A percentile compares a stretch with the other conserved stretches of the same genome.
Conservation (phyloP, 2,113 vertebrate species). For the Saguinus imperator region DNA sequence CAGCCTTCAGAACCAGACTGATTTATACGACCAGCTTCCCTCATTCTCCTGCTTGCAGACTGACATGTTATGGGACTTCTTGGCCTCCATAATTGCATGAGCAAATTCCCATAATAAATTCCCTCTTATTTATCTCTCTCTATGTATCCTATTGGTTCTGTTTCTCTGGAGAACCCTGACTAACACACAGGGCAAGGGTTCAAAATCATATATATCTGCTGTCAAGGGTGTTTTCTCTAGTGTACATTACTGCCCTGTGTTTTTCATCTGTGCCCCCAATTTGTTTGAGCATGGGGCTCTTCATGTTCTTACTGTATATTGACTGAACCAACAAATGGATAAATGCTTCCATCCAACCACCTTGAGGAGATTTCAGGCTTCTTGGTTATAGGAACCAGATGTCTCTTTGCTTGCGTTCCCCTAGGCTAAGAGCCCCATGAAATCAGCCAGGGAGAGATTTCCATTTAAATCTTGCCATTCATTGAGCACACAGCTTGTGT, state of each 20-base stretch:
- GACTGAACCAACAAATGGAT: background rate
- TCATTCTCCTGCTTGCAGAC: background rate
- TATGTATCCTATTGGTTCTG: background rate
- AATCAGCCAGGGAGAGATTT: background rate
- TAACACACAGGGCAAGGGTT: background rate
- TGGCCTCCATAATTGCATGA: background rate
- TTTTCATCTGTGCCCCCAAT: background rate
- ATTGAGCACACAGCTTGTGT: background rate
- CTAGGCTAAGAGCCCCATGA: background rate
- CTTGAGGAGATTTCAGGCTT: background rate
- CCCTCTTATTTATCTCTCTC: background rate
- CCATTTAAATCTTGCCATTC: background rate
- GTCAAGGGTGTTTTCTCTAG: rapidly evolving
- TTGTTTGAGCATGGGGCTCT: background rate
- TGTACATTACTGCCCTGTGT: background rate
- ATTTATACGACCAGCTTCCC: background rate
- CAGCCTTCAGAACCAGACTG: background rate
- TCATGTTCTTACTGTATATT: background rate
- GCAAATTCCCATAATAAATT: background rate
- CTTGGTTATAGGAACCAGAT: background rate
- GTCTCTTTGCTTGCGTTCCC: background rate
- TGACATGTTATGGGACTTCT: background rate
- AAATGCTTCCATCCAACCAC: background rate
- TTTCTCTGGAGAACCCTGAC: background rate
- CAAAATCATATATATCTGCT: background rate